Conservation (phyloP, 2,888 invertebrate genomes). For the Phalera bucephala region DNA sequence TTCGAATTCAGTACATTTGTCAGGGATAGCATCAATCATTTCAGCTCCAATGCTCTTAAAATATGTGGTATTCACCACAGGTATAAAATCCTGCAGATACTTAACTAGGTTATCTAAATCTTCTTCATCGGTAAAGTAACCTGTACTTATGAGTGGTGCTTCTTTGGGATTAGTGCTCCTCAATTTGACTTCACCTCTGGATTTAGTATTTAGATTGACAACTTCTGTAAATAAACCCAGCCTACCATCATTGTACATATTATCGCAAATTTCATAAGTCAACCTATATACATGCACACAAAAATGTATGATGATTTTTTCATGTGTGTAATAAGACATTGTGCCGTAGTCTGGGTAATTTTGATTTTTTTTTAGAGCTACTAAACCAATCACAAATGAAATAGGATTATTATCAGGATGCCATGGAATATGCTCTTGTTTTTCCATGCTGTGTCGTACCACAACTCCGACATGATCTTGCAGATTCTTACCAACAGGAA, state of each 20-base stretch:
- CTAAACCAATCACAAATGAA: constrained; percentile 10
- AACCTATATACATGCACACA: constrained; percentile 13
- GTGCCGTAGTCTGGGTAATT: constrained; percentile 20
- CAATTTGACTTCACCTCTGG: constrained; percentile 18
- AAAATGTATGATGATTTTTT: constrained; percentile 8
- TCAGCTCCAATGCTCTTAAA: constrained; percentile 16
- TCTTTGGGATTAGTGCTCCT: constrained; percentile 13
- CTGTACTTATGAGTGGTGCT: constrained; percentile 15
- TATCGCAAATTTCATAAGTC: constrained; percentile 15
- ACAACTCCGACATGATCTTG: constrained; percentile 83
- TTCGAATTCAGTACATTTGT: constrained; percentile 9
- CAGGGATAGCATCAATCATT: constrained; percentile 8
- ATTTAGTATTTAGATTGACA: constrained; percentile 17
- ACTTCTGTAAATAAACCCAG: constrained; percentile 13
- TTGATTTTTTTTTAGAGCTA: constrained; percentile 17
- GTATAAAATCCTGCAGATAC: constrained; percentile 12
- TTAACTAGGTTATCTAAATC: constrained; percentile 16
- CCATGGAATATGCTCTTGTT: neutral
- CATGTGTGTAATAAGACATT: constrained; percentile 6
- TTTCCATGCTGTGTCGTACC: constrained; percentile 12
- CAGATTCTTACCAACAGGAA: constrained; percentile 87
- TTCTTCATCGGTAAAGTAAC: constrained; percentile 13
- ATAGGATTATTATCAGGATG: constrained; percentile 8
- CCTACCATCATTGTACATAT: constrained; percentile 1
- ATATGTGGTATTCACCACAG: constrained; percentile 15